Evolutionary conservation across 2,888 invertebrate species (phyloP).

Genomic region (Lithophane socia): DNA sequence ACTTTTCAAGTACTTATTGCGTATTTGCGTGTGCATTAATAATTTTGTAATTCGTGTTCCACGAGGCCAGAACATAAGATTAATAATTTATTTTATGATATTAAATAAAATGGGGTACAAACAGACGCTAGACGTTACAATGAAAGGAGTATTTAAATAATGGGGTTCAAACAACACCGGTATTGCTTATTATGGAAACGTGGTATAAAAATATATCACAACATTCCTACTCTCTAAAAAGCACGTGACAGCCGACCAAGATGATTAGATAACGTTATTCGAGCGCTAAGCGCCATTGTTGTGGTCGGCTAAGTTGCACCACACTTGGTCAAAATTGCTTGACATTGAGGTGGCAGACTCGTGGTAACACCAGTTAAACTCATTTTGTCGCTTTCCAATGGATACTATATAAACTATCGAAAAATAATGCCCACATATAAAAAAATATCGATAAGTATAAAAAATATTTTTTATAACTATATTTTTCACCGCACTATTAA

Average conservation of each 20-base stretch:
- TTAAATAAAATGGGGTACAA: not conserved
- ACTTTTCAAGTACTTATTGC: not conserved
- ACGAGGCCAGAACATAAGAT: not conserved
- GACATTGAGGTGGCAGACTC: not conserved
- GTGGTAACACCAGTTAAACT: too few relatives aligned
- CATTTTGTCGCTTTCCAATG: too few relatives aligned
- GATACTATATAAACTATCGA: too few relatives aligned
- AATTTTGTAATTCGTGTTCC: not conserved
- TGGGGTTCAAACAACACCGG: not conserved
- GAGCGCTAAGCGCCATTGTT: not conserved
- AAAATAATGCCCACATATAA: too few relatives aligned
- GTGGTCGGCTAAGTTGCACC: not conserved
- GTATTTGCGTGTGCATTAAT: not conserved
- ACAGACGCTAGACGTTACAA: not conserved
- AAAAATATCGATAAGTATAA: too few relatives aligned
- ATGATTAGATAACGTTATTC: not conserved
- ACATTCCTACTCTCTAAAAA: conserved; percentile 13
- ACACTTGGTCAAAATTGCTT: not conserved
- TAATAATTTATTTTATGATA: not conserved
- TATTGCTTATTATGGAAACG: not conserved
- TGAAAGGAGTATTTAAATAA: not conserved
- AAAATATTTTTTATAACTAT: too few relatives aligned
- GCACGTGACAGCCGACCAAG: not conserved
- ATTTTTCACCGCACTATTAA: too few relatives aligned
- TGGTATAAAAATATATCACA: conserved; percentile 12